These are phyloP conservation scores for Ophraella communa DNA, from an alignment of 2,888 invertebrate species.

Conservation along the genomic window DNA sequence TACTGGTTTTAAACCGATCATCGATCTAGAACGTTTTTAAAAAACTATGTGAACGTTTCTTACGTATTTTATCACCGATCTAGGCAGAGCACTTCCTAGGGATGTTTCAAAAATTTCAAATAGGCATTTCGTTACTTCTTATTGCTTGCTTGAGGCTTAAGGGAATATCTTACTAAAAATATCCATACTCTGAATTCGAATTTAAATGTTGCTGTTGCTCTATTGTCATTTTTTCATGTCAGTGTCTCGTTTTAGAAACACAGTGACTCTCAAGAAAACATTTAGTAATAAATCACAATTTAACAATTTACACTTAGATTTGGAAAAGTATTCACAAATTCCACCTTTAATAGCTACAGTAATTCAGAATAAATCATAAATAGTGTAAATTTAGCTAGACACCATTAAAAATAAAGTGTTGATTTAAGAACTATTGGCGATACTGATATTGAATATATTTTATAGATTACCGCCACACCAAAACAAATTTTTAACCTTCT, in stretches of 20 bases:
- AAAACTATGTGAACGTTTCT: slow-evolving; percentile 5
- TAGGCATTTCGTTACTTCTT: neutral
- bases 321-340: neutral
- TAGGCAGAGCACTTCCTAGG: neutral
- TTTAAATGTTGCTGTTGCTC: neutral
- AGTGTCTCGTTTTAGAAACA: neutral
- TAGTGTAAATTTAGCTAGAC: neutral
- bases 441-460: too few relatives aligned
- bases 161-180: neutral
- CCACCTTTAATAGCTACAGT: neutral
- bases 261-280: neutral
- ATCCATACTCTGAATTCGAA: neutral
- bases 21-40: slow-evolving; percentile 11
- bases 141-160: neutral
- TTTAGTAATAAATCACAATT: neutral
- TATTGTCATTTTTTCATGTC: too few relatives aligned
- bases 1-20: slow-evolving; percentile 20
- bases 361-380: neutral
- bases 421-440: too few relatives aligned
- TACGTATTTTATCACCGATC: neutral
- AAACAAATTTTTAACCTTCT: too few relatives aligned
- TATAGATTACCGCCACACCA: too few relatives aligned
- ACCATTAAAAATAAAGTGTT: too few relatives aligned
- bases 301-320: neutral
- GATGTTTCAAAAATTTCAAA: neutral